Base-by-base conservation (phyloP, 2,797 vertebrate species). In the Lophotriccus pileatus region DNA sequence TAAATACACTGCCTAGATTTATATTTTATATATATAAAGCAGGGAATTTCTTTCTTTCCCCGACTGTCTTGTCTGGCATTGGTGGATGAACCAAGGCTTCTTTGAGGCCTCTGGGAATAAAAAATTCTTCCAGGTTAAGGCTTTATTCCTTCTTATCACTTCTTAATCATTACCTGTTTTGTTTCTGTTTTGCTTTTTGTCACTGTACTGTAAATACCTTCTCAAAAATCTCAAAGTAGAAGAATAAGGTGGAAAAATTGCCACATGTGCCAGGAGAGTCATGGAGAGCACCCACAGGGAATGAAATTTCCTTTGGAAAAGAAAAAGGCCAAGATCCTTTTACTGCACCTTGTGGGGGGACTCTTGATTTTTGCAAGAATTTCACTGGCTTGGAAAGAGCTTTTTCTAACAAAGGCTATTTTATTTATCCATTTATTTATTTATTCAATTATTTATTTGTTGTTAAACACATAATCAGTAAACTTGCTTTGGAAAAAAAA, bases 121-220 rank as follows among this genome's bases (percentile, higher is more conserved):
- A 53, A 27, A 50, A 17, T 46, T 46, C 30, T 41, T 25, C 30
- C 4, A n/a, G 14, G 5, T 44, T 36, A 49, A 47, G 22, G 10
- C 6, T 53, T 23, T 86, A 8, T 50, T 68, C 17, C 27, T 85
- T 68, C 58, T 36, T 66, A 20, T 37, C 11, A 9, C 5, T 43
- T 59, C 3, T 28, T 77, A 52, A 19, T 20, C 30, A n/a, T 24
- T 15, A 84, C 7, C 43, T 5, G 0, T 4, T 64, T 60, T 43
- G 7, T 28, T 72, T 59, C 34, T 27, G 4, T 44, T 60, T 72
- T 30, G 22, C 7, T 70, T 93, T 93, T 60, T 52, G 15, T 46
- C 37, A 8, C 27, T 36, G 1, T 41, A 58, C 22, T 0, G 0
- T 3, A 34, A 80, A 46, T 9, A 1, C 2, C 7, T 36, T 7